Base-by-base conservation (phyloP, 2,113 vertebrate genomes). In the Alethe diademata region DNA sequence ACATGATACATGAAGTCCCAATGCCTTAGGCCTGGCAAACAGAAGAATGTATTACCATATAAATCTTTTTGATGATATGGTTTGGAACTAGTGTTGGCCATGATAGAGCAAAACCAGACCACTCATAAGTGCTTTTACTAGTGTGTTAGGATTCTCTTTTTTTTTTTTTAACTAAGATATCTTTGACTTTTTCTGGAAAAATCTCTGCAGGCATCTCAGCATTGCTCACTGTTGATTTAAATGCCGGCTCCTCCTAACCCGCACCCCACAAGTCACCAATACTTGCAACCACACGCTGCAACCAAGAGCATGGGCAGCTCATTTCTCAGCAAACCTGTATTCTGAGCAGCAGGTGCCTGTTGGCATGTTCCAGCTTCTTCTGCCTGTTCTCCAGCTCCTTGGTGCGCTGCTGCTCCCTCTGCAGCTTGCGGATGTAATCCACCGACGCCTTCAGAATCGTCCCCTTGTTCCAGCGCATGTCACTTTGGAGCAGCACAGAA, bases 391-490 rank as follows among this genome's bases (percentile, higher is more conserved):
- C 99, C 66, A 99, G 98, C 94, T 99, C 99, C 95, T 99, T 99
- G 3, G 99, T 98, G 58, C 99, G 98, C 48, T 99, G 99, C 91
- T 99, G 99, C 14, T 99, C 99, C 87, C 99, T 87, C 65, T 99
- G 99, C 57, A 99, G 97, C 96, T 99, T 99, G 79, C 99, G 98
- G 95, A 99, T 99, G 80, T 99, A 99, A 95, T 99, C 99, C 95
- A 99, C 99, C 0, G 99, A 99, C 0, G 99, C 99, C 96, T 99
- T 99, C 60, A 99, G 98, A 93, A 99, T 99, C 72, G 99, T 99
- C 56, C 99, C 99, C 97, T 99, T 99, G 97, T 99, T 99, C 99
- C 99, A 99, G 92, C 99, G 99, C 99, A 99, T 98, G 78, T 99
- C 98, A 69, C 98, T 98, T 48, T 0, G 86, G 81, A 35, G 48